A percentile compares a stretch with the other conserved stretches of the same genome.
Evolutionary conservation across 37 sponge, comb jelly and placozoan species (phyloP).

Genomic region (Mnemiopsis leidyi): DNA sequence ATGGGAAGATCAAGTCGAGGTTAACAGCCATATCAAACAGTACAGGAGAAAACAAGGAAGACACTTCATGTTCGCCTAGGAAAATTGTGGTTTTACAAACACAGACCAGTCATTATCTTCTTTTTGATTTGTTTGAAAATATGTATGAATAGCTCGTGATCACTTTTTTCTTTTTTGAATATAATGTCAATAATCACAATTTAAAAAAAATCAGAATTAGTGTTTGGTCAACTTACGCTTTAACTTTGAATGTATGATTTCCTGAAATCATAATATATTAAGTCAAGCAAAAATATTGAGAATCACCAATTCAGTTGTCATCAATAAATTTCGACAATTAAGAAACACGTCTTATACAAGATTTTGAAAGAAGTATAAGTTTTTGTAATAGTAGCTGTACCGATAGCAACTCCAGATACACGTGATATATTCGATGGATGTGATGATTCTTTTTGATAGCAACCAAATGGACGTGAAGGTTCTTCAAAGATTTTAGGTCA

Average conservation of each 20-base stretch:
- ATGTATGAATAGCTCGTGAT: no score
- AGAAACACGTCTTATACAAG: no score
- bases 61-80: not conserved
- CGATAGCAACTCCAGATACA: constrained; percentile 16
- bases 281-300: not conserved
- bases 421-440: not conserved
- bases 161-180: no score
- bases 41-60: not conserved
- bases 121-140: no score
- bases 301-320: not conserved
- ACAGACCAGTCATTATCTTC: no score
- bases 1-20: not conserved
- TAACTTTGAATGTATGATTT: not conserved
- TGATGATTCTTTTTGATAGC: not conserved
- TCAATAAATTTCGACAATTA: no score
- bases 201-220: no score
- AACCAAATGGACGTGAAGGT: not conserved
- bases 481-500: not conserved
- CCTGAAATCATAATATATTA: constrained; percentile 30
- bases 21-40: constrained; percentile 4
- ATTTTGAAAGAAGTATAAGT: no score
- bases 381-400: no score
- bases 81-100: not conserved
- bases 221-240: not conserved
- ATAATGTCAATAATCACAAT: no score